phyloP scores from a whole-genome alignment of 2,888 invertebrate species.

The Cosmia trapezina region DNA sequence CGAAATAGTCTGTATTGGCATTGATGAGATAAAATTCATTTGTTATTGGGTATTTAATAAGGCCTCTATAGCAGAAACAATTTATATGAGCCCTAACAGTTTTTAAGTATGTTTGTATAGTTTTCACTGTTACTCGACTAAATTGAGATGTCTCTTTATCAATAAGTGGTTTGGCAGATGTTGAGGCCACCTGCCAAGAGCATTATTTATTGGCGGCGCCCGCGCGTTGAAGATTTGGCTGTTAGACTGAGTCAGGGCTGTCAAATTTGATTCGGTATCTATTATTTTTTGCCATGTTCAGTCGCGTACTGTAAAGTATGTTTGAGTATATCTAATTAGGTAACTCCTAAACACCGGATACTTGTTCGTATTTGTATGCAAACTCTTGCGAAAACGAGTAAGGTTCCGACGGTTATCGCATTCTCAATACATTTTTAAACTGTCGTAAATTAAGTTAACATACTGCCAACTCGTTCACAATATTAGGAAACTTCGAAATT shows the following conservation, averaged over 20 bases:
- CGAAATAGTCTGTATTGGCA: constrained; percentile 59
- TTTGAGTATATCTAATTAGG: constrained; percentile 51
- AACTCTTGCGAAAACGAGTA: constrained; percentile 77
- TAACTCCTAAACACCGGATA: constrained; percentile 61
- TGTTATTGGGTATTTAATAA: constrained; percentile 37
- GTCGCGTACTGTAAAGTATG: constrained; percentile 2
- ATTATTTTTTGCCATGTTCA: background rate
- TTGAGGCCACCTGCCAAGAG: constrained; percentile 58
- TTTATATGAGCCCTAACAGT: background rate
- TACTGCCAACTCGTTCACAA: constrained; percentile 49
- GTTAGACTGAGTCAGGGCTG: constrained; percentile 34
- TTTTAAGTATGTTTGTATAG: background rate
- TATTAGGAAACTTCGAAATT: constrained; percentile 31
- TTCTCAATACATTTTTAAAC: constrained; percentile 75
- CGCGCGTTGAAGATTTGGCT: constrained; percentile 52
- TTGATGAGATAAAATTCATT: constrained; percentile 51
- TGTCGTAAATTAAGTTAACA: constrained; percentile 68
- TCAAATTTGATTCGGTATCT: constrained; percentile 12
- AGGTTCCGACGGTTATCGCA: constrained; percentile 81
- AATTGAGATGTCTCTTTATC: constrained; percentile 63
- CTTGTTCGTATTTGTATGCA: constrained; percentile 62
- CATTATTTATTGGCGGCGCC: constrained; percentile 51
- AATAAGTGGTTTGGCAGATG: constrained; percentile 69
- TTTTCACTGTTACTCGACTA: constrained; percentile 46
- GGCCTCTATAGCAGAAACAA: background rate